Percentiles rank a stretch among this genome's conserved stretches.
Evolutionary conservation across 1,140 invertebrate species (phyloP).

Genomic region (Acyrthosiphon pisum): DNA sequence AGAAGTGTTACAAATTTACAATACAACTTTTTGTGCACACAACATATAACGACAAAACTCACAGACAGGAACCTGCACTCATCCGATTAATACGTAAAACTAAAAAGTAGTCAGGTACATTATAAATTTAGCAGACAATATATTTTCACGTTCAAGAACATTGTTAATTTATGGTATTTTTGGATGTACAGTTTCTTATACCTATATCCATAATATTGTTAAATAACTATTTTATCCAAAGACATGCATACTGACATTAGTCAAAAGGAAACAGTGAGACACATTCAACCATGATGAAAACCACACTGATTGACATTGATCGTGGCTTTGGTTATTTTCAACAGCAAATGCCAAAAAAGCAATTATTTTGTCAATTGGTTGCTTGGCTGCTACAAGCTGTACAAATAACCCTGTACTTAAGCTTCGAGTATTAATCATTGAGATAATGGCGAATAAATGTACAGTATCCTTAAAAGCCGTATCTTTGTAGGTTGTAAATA

Average conservation of each 20-base stretch:
- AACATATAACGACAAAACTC: background rate
- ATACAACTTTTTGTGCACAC: background rate
- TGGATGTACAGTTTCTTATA: too few species aligned
- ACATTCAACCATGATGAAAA: background rate
- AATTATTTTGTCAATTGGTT: slow-evolving; percentile 36
- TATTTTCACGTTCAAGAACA: too few species aligned
- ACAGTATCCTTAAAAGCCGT: slow-evolving; percentile 15
- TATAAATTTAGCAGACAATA: too few species aligned
- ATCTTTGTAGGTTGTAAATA: slow-evolving; percentile 23
- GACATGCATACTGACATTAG: background rate
- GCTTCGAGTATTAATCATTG: slow-evolving; percentile 27
- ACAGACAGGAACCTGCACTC: background rate
- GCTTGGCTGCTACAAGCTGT: slow-evolving; percentile 25
- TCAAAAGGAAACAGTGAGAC: background rate
- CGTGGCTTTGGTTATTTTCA: background rate
- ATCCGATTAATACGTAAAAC: background rate
- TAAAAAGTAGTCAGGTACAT: background rate
- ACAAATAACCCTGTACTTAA: slow-evolving; percentile 22
- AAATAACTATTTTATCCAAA: too few species aligned
- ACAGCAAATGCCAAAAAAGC: background rate
- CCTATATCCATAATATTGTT: too few species aligned
- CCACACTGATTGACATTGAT: background rate
- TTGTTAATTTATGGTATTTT: too few species aligned
- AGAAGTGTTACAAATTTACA: background rate
- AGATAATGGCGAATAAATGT: slow-evolving; percentile 24